A percentile compares a stretch with the other conserved stretches of the same genome.
phyloP scores from a whole-genome alignment of 2,797 vertebrate genomes.

The Coregonus suidteri region DNA sequence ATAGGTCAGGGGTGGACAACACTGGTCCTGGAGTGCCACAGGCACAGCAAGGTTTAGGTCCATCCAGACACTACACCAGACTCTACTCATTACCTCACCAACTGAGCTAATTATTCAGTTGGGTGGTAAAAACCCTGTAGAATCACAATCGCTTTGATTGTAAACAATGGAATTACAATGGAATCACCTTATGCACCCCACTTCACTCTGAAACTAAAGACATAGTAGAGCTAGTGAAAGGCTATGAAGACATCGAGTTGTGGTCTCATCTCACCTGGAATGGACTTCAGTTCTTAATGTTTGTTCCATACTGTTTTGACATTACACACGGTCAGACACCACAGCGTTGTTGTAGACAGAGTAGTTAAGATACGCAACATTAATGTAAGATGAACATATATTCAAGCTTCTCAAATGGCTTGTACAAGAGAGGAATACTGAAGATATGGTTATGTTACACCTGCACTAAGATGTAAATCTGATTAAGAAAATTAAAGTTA shows the following conservation, averaged over 20 bases:
- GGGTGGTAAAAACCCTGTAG: not conserved
- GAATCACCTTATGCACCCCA: no score
- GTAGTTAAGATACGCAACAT: not conserved
- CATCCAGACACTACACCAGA: not conserved
- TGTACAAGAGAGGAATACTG: constrained; percentile 20
- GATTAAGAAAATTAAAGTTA: constrained; percentile 20
- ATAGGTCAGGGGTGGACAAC: not conserved
- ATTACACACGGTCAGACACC: not conserved
- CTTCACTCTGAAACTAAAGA: not conserved
- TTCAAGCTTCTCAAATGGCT: constrained; percentile 30
- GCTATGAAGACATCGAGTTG: constrained; percentile 11
- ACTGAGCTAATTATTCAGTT: not conserved
- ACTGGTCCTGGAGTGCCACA: not conserved
- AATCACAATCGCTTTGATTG: not conserved
- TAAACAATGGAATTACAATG: no score
- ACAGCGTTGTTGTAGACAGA: not conserved
- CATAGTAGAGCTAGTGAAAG: constrained; percentile 42
- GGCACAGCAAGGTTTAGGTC: not conserved
- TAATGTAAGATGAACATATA: not conserved
- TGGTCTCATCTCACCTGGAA: constrained; percentile 42
- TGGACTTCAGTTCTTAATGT: constrained; percentile 11
- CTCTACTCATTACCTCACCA: not conserved
- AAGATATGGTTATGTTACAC: constrained; percentile 14
- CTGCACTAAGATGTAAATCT: constrained; percentile 31
- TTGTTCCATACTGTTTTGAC: not conserved